Percentiles rank a stretch among this genome's conserved stretches.
These are phyloP conservation scores for Henricia sp. DNA, from an alignment of 53 echinoderm and acorn worm species.

Conservation along the genomic window DNA sequence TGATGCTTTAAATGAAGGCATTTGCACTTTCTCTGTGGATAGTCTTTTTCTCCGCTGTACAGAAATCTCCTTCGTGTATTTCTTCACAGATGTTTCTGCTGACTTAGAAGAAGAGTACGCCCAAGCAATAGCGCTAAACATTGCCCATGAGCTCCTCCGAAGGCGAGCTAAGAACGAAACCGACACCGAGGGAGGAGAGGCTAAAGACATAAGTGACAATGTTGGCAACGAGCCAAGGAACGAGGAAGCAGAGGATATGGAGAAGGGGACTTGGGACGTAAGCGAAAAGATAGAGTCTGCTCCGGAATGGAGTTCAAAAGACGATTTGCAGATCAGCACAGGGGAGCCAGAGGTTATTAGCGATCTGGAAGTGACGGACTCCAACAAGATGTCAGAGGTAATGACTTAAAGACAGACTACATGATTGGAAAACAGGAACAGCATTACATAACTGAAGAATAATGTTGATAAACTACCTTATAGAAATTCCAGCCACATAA, in stretches of 20 bases:
- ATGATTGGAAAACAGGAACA: too few relatives aligned
- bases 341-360: constrained; percentile 24
- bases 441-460: background rate
- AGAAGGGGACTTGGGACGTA: constrained; percentile 14
- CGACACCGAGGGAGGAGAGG: constrained; percentile 23
- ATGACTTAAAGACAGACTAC: too few relatives aligned
- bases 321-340: constrained; percentile 17
- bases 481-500: too few relatives aligned
- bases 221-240: background rate
- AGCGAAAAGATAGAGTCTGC: background rate
- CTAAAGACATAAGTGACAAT: constrained; percentile 21
- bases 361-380: constrained; percentile 50
- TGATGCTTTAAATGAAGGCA: too few relatives aligned
- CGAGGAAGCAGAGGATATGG: background rate
- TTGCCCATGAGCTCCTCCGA: constrained; percentile 73
- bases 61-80: background rate
- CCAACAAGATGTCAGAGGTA: constrained; percentile 60
- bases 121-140: constrained; percentile 77
- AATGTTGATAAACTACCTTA: too few relatives aligned
- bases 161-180: constrained; percentile 42
- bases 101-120: constrained; percentile 76
- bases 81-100: constrained; percentile 53
- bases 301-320: background rate
- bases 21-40: too few relatives aligned
- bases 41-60: too few relatives aligned